Base-by-base conservation (phyloP, 2,797 vertebrate genomes). In the Oryzias sinensis region DNA sequence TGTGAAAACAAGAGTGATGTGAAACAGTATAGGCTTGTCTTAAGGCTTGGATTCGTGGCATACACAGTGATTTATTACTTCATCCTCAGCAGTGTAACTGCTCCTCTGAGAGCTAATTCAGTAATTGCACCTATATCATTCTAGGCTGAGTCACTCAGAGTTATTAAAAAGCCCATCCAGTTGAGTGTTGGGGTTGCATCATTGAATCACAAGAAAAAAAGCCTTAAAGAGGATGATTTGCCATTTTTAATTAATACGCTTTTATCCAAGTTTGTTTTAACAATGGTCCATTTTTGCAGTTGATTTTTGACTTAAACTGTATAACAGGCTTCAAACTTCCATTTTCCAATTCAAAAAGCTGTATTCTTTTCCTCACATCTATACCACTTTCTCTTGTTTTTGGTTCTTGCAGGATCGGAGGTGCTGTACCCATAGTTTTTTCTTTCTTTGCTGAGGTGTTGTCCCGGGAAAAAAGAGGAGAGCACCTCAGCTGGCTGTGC, bases 401-500 rank as follows among this genome's bases (percentile, higher is more conserved):
- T 78, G 55, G 18, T 57, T 77, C 59, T 84, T 90, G 55, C 82
- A 99, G 97, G 79, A 99, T 99, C 0, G 97, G 97, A 68, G 97
- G 97, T 43, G 93, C 95, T 24, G 93, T 98, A 70, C 97, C 97
- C 41, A 94, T 95, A 0, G 97, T 99, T 29, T 99, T 99, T 86
- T 96, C 97, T 54, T 98, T 97, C 83, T 99, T 97, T 88, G 94
- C 97, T 1, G 97, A 99, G 90, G 95, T 98, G 24, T 90, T 99
- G 80, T 94, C 97, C 72, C 90, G 96, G 66, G 97, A 98, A 86
- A 99, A 99, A 80, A 89, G 97, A 70, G 97, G 97, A 0, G 97
- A 99, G 76, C 97, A 99, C 64, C 90, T 99, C 67, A 99, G 97
- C 76, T 99, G 97, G 97, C 89, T 99, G 60, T 99, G 97, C 72